phyloP scores from a whole-genome alignment of 2,888 invertebrate genomes.

The Didymodactylos carnosus region DNA sequence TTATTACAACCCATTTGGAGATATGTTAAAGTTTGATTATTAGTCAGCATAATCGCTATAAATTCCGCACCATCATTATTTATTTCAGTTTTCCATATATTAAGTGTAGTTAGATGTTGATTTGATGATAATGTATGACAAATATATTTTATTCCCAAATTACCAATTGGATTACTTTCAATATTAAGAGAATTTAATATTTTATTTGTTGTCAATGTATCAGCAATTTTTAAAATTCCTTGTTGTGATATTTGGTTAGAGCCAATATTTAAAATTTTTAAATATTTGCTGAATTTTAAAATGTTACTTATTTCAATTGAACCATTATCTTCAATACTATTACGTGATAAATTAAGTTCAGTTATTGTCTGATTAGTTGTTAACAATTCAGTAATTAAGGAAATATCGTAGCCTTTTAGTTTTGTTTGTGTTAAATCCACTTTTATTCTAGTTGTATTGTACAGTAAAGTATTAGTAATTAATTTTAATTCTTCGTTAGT shows the following conservation, averaged over 20 bases:
- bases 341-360: not conserved
- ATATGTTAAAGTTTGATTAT: not conserved
- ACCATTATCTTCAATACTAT: not conserved
- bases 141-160: not conserved
- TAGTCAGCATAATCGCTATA: not conserved
- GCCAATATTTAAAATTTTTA: not conserved
- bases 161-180: not conserved
- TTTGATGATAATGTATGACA: not conserved
- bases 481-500: not conserved
- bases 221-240: not conserved
- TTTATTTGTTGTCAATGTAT: not conserved
- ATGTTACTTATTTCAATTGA: not conserved
- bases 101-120: not conserved
- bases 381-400: not conserved
- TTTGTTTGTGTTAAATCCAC: no score
- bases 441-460: no score
- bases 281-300: not conserved
- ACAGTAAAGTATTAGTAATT: no score
- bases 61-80: not conserved
- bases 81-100: not conserved
- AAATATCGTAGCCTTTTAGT: no score
- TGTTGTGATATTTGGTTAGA: not conserved
- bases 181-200: not conserved
- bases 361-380: not conserved
- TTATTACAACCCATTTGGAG: not conserved